Evolutionary conservation across 1,140 invertebrate species (phyloP).

Genomic region (Diorhabda sublineata): DNA sequence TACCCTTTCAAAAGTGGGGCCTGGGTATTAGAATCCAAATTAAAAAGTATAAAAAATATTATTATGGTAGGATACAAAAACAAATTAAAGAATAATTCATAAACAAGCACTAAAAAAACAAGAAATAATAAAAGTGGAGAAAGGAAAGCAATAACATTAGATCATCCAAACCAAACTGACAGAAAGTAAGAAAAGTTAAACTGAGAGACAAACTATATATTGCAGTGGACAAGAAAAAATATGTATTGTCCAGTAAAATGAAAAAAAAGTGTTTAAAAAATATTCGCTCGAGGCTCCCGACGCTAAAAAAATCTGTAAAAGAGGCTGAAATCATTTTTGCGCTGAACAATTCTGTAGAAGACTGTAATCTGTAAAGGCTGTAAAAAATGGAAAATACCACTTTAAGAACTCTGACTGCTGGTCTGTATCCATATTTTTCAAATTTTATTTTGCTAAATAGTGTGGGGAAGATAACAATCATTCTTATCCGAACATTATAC

Average conservation of each 20-base stretch:
- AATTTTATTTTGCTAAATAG: constrained; percentile 9
- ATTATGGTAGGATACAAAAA: too few species aligned
- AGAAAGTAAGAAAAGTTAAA: too few species aligned
- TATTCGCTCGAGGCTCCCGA: not conserved
- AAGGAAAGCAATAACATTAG: too few species aligned
- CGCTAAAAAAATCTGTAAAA: not conserved
- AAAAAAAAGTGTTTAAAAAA: not conserved
- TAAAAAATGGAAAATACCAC: constrained; percentile 19
- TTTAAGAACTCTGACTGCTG: constrained; percentile 18
- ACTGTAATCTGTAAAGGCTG: constrained; percentile 29
- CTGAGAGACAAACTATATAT: too few species aligned
- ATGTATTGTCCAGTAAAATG: not conserved
- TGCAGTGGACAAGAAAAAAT: not conserved
- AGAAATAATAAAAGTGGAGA: too few species aligned
- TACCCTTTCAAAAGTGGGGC: too few species aligned
- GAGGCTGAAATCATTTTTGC: constrained; percentile 10
- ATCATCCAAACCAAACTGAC: too few species aligned
- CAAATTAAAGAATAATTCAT: too few species aligned
- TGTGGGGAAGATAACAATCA: constrained; percentile 8
- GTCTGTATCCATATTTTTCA: constrained; percentile 9
- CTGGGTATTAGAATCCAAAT: too few species aligned
- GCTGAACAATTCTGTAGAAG: constrained; percentile 8
- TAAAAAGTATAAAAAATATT: too few species aligned
- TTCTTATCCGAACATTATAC: constrained; percentile 1
- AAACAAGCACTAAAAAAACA: too few species aligned